Base-by-base conservation (phyloP, 2,888 invertebrate species). In the Actias luna region DNA sequence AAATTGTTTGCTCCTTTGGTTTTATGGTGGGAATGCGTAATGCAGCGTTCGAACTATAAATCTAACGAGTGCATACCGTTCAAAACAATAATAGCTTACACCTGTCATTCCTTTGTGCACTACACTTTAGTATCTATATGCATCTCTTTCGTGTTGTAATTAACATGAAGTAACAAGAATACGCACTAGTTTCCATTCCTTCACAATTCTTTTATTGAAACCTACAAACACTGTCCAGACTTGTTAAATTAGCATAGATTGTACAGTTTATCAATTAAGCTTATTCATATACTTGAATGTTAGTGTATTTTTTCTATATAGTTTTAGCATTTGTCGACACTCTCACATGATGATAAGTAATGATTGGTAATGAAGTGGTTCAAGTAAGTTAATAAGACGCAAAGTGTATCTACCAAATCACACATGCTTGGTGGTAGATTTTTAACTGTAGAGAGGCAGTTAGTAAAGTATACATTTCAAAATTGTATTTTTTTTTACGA, bases 71-170 rank as follows among this genome's bases (percentile, higher is more conserved):
- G 36, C 55, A 62, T 64, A 66, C 67, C 67, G 63, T 61, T 64
- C 67, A 67, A 66, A 67, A 65, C 66, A 64, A 62, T 69, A 69
- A 69, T 65, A 64, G 65, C 59, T 62, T 67, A 64, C 69, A 68
- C 67, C 68, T 71, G 71, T 68, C 71, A 69, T 60, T 58, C 22
- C 25, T 12, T 7, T 18, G 8, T 42, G n/a, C 16, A 18, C 8
- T 42, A 18, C 7, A 39, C 39, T 39, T 1, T 39, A 18, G n/a
- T 18, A 42, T 18, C 7, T 42, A 18, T n/a, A 39, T n/a, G 39
- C n/a, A 8, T 42, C 42, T 42, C 7, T 18, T 42, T 42, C 42
- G 8, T 42, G n/a, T n/a, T 18, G 18, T 18, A 42, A 42, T n/a
- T 8, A 18, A 42, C 5, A 7, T 42, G 42, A 42, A 2, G 5